Evolutionary conservation across 2,113 vertebrate species (phyloP), one percentile per base, ranked within the genome.

Genomic region (Cyanistes caeruleus): DNA sequence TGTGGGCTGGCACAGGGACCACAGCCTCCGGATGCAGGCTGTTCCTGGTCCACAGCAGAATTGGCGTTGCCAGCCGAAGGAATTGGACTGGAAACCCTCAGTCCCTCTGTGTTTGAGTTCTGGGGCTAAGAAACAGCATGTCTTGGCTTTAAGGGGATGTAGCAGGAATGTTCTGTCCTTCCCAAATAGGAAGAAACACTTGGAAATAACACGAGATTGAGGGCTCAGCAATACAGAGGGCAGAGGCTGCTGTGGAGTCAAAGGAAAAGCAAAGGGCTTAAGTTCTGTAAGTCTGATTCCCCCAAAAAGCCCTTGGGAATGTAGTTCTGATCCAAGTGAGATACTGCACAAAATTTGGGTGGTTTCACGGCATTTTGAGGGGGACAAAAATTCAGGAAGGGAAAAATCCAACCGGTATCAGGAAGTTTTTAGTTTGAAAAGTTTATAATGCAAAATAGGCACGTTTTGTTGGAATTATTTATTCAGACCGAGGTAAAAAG

Each of bases 1-100:
- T 4, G 8, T 2, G 7, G 59, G 92, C 74, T 79, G 90, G 92
- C 90, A 41, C 2, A 1, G 48, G 19, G 80, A 16, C 0, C 6
- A 1, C 49, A 55, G 53, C 44, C 73, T 56, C 73, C 51, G 4
- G 67, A 49, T 41, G 12, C 53, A 24, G 74, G 2, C 18, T 76
- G 91, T 18, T 80, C n/a, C 10, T 1, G 0, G 48, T 3, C 43
- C 37, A 0, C 37, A 2, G 68, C 2, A 2, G 81, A 80, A 77
- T 46, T 41, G 0, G 43, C 2, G 0, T 0, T 59, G 87, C 80
- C 73, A 94, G 82, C 60, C 6, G 5, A 23, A 51, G 53, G 58
- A 4, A 2, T 39, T 68, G 39, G 13, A 8, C 69, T 68, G 79
- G 82, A 48, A 82, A 56, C 21, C 44, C 44, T 5, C 41, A 2